Base-by-base conservation (phyloP, 1,140 invertebrate genomes). In the Scaptodrosophila lebanonensis region DNA sequence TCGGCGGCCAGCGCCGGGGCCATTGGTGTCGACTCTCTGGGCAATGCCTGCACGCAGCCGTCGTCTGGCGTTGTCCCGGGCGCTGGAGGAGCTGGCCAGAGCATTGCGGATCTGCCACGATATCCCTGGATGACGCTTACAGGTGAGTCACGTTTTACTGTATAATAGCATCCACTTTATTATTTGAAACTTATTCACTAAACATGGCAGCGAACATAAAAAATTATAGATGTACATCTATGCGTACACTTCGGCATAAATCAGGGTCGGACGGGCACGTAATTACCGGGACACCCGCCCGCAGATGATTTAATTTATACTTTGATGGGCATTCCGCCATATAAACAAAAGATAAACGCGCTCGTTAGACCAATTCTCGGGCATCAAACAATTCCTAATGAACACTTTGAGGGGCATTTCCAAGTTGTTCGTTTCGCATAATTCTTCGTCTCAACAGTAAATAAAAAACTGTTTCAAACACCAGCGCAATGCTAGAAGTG, bases 51-150 rank as follows among this genome's bases (percentile, higher is more conserved):
- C 73, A 89, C 89, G 56, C 92, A 93, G 83, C 91, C 90, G 16
- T 88, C 91, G 20, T 84, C 72, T 87, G 88, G 88, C 60, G 88
- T 87, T 52, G 66, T 88, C 58, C 84, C 86, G 4, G 73, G 73
- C 8, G 82, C 91, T 82, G 88, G 88, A 57, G 76, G 88, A 15
- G 88, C 92, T 68, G 90, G 92, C 75, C 90, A 93, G 89, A 91
- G 93, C 75, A 88, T 91, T 43, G 92, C 95, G 68, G 94, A 95
- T 20, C 94, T 97, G 83, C 95, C 95, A 9, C 91, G 95, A 83
- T 97, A 97, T 88, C 95, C 96, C n/a, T 97, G 96, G 96, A 97
- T 97, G 95, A 95, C 95, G 69, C 95, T 97, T 87, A 96, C 95
- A 90, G 96, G 96, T 97, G 91, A 85, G 70, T 69, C 48, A 35